Percentiles rank a stretch among this genome's conserved stretches.
Conservation (phyloP, 2,888 invertebrate species). For the Syrista parreyssii region DNA sequence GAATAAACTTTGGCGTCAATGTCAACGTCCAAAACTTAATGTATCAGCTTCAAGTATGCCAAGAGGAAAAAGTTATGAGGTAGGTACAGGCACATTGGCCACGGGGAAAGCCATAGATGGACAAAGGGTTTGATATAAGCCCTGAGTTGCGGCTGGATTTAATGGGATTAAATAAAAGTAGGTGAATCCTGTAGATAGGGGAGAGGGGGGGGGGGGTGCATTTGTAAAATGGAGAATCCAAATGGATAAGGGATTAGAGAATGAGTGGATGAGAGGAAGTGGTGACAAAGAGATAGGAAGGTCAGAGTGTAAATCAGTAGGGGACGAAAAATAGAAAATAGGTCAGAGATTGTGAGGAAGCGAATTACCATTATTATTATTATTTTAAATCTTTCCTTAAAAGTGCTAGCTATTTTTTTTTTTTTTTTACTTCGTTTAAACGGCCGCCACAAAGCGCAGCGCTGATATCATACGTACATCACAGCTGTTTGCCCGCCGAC, state of each 20-base stretch:
- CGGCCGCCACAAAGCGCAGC: neutral
- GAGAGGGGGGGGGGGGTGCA: no score
- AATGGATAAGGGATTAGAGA: neutral
- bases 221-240: neutral
- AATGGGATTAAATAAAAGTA: neutral
- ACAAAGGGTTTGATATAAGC: neutral
- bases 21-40: neutral
- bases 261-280: neutral
- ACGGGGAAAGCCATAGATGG: neutral
- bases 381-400: constrained; percentile 1
- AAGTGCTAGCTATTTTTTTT: constrained; percentile 8
- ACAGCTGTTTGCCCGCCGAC: constrained; percentile 23
- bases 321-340: neutral
- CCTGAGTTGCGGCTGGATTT: neutral
- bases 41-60: neutral
- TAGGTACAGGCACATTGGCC: neutral
- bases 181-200: neutral
- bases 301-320: neutral
- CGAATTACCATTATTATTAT: neutral
- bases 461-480: constrained; percentile 16
- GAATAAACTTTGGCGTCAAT: neutral
- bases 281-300: neutral
- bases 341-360: neutral
- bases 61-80: neutral
- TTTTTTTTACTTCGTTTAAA: constrained; percentile 1